Evolutionary conservation across 2,888 invertebrate species (phyloP).

Genomic region (Lottia gigantea): DNA sequence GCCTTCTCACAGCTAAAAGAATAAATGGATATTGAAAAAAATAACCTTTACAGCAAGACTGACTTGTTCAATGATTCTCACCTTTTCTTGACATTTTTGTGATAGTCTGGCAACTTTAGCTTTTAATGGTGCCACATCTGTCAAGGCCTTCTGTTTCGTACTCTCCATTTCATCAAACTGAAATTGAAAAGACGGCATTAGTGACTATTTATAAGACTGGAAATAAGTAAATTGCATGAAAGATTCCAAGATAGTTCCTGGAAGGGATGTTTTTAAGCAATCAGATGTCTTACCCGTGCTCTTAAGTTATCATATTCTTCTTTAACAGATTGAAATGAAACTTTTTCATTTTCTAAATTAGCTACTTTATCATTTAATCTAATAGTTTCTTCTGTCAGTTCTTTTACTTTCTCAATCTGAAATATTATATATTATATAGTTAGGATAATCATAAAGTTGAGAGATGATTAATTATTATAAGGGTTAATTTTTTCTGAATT

Average conservation of each 20-base stretch:
- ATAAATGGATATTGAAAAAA: too few species aligned
- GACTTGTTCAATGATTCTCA: slow-evolving; percentile 22
- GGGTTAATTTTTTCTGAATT: too few species aligned
- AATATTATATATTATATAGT: too few species aligned
- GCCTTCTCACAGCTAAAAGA: too few species aligned
- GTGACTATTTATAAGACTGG: not conserved
- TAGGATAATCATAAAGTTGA: too few species aligned
- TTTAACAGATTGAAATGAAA: slow-evolving; percentile 31
- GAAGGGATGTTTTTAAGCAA: not conserved
- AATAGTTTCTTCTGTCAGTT: slow-evolving; percentile 42
- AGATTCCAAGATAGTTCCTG: not conserved
- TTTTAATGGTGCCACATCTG: slow-evolving; percentile 45
- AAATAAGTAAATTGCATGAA: not conserved
- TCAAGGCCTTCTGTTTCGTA: slow-evolving; percentile 43
- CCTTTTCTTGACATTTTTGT: slow-evolving; percentile 59
- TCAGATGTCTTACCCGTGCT: slow-evolving; percentile 29
- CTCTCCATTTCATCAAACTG: slow-evolving; percentile 48
- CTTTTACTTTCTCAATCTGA: slow-evolving; percentile 44
- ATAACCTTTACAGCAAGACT: too few species aligned
- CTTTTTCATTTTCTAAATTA: slow-evolving; percentile 39
- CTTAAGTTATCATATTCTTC: slow-evolving; percentile 21
- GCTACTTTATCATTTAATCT: slow-evolving; percentile 36
- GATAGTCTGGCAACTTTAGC: slow-evolving; percentile 53
- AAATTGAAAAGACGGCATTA: slow-evolving; percentile 15
- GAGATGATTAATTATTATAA: too few species aligned